Conservation (phyloP, 2,797 vertebrate genomes). For the Valencia hispanica region DNA sequence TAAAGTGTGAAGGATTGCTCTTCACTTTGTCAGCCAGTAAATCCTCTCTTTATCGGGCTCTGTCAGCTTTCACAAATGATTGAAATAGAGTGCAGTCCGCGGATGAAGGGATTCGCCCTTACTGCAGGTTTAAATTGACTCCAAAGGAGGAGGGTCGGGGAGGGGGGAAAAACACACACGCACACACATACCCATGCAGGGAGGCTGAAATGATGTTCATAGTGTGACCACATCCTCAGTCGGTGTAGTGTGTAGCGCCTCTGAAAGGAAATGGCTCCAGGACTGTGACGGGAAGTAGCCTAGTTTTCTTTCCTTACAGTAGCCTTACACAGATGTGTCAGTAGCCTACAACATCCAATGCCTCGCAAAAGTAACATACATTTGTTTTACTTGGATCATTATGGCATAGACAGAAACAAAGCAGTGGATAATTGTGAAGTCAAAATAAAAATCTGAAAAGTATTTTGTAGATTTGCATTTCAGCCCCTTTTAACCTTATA, state of each 20-base stretch:
- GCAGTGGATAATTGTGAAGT: neutral
- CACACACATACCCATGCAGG: neutral
- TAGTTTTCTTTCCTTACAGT: conserved; percentile 4
- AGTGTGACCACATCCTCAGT: conserved; percentile 28
- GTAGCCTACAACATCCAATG: neutral
- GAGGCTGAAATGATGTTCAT: conserved; percentile 23
- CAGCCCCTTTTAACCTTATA: neutral
- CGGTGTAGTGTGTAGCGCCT: conserved; percentile 4
- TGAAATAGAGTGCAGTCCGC: conserved; percentile 45
- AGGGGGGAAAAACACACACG: neutral
- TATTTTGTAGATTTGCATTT: neutral
- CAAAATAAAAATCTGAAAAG: neutral
- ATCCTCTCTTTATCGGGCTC: conserved; percentile 67
- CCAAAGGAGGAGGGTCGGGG: conserved; percentile 3
- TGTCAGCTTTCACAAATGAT: conserved; percentile 52
- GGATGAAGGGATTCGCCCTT: conserved; percentile 61
- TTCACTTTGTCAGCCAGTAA: conserved; percentile 61
- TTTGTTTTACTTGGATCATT: neutral
- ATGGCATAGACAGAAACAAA: neutral
- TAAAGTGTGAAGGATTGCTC: conserved; percentile 61
- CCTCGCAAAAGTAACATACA: neutral
- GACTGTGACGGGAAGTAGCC: conserved; percentile 50
- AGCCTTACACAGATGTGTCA: conserved; percentile 2
- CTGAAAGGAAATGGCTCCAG: conserved; percentile 19
- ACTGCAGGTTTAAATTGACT: conserved; percentile 47